A percentile compares a stretch with the other conserved stretches of the same genome.
phyloP scores from a whole-genome alignment of 2,113 vertebrate genomes.

The Hassar affinis region DNA sequence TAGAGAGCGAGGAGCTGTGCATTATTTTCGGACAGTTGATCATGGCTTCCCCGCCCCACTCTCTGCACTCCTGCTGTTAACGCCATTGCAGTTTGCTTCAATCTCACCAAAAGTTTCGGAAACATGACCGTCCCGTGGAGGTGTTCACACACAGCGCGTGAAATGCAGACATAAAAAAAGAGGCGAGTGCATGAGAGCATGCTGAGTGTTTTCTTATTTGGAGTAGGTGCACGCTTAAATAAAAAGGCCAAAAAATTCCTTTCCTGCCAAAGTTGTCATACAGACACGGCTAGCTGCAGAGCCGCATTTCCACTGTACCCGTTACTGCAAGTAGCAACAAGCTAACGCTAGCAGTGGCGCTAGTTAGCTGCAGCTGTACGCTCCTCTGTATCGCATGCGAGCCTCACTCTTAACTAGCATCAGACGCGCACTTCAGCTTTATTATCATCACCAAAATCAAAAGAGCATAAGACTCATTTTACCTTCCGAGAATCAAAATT shows the following conservation, averaged over 20 bases:
- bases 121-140: background rate
- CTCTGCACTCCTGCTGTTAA: background rate
- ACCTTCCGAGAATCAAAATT: conserved; percentile 64
- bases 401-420: background rate
- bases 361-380: conserved; percentile 27
- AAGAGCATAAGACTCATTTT: conserved; percentile 53
- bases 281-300: background rate
- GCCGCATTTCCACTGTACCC: background rate
- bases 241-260: background rate
- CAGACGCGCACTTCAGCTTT: background rate
- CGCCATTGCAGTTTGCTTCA: conserved; percentile 50
- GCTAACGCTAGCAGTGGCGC: conserved; percentile 35
- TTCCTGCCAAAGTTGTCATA: conserved; percentile 18
- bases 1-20: background rate
- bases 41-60: conserved; percentile 55
- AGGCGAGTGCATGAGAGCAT: background rate
- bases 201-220: background rate
- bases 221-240: too few species aligned
- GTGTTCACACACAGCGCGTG: background rate
- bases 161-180: background rate
- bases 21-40: conserved; percentile 52
- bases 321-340: conserved; percentile 16
- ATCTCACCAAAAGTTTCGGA: conserved; percentile 38
- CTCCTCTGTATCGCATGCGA: conserved; percentile 42
- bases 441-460: conserved; percentile 22